These are phyloP conservation scores for Sminthopsis crassicaudata DNA, from an alignment of 2,113 vertebrate species.

Conservation along the genomic window DNA sequence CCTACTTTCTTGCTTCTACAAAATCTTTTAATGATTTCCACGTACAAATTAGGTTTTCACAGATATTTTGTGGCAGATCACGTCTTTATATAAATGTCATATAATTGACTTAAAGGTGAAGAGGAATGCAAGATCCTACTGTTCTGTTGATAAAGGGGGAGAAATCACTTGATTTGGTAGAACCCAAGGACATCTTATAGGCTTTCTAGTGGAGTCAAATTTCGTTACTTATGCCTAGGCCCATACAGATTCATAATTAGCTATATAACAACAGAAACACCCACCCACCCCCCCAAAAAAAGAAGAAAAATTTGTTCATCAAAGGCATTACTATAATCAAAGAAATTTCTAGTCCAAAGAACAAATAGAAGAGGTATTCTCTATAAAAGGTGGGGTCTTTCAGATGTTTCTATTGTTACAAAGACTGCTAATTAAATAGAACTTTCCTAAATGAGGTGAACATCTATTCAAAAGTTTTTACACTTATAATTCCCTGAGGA, in stretches of 20 bases:
- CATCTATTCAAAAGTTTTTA: neutral
- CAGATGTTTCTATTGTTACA: neutral
- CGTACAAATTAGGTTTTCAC: no score
- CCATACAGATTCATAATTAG: no score
- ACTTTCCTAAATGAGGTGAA: neutral
- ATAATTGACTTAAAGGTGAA: neutral
- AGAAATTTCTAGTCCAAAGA: no score
- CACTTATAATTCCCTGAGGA: neutral
- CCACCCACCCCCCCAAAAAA: no score
- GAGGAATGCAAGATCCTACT: neutral
- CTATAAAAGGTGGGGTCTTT: neutral
- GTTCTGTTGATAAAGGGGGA: neutral
- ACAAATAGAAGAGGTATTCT: neutral
- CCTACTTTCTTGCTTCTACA: no score
- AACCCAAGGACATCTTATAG: neutral
- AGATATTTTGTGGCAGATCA: no score
- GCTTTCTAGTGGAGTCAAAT: neutral
- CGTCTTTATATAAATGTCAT: neutral
- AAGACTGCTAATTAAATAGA: neutral
- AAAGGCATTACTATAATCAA: no score
- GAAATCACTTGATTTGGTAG: neutral
- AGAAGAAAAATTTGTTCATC: neutral
- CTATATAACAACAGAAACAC: no score
- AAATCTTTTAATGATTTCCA: no score
- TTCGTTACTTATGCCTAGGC: neutral